Evolutionary conservation across 2,113 vertebrate species (phyloP).

Genomic region (Talpa occidentalis): DNA sequence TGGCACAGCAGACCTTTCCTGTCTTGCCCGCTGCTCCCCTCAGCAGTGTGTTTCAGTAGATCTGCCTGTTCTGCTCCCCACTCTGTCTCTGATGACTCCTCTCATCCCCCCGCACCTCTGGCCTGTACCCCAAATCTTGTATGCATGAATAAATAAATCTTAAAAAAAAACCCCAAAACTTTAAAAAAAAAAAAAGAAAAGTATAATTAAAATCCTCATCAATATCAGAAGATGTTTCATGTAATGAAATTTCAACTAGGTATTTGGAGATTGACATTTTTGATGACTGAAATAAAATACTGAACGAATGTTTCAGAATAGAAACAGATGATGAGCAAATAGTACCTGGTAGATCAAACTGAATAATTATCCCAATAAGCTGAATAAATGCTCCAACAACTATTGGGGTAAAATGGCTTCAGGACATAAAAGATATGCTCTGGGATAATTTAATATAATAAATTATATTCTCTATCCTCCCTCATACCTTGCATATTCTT

Average conservation of each 20-base stretch:
- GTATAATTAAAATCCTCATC: neutral
- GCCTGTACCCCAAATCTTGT: no score
- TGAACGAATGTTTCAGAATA: conserved; percentile 19
- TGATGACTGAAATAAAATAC: neutral
- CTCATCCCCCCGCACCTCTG: no score
- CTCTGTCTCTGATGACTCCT: no score
- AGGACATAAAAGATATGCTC: neutral
- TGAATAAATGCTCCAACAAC: neutral
- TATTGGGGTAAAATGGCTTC: neutral
- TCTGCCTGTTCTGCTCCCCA: no score
- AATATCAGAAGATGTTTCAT: neutral
- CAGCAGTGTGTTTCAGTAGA: no score
- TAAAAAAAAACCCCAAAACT: no score
- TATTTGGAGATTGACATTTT: conserved; percentile 1
- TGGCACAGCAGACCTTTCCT: no score
- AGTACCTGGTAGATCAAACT: neutral
- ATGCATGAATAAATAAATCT: no score
- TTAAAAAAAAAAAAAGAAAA: no score
- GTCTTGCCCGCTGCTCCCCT: no score
- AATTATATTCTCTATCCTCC: neutral
- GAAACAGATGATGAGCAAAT: neutral
- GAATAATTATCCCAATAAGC: neutral
- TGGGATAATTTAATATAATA: neutral
- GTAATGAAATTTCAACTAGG: neutral
- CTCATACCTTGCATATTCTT: neutral